Percentiles rank a stretch among this genome's conserved stretches.
Evolutionary conservation across 2,888 invertebrate genomes (phyloP).

Genomic region (Tryphoninae sp.): DNA sequence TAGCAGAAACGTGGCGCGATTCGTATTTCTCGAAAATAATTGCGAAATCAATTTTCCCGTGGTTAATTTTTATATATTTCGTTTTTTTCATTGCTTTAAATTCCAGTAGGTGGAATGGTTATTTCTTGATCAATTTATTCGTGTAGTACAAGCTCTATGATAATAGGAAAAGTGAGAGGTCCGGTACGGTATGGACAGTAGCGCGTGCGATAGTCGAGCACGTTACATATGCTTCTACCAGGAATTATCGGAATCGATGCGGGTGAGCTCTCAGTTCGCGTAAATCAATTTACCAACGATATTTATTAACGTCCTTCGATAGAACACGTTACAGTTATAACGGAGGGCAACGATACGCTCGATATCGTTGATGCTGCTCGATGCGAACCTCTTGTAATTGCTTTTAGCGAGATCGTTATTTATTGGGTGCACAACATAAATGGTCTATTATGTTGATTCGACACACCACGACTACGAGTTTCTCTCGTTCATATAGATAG

Average conservation of each 20-base stretch:
- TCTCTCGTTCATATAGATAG: constrained; percentile 22
- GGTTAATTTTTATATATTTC: background rate
- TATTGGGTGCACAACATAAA: constrained; percentile 65
- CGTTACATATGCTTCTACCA: constrained; percentile 28
- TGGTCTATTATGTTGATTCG: constrained; percentile 65
- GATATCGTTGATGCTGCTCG: constrained; percentile 38
- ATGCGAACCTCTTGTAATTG: constrained; percentile 59
- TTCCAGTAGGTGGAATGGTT: background rate
- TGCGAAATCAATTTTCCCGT: background rate
- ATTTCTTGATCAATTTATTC: constrained; percentile 1
- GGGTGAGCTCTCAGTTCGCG: constrained; percentile 48
- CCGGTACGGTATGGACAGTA: constrained; percentile 12
- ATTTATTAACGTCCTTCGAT: constrained; percentile 41
- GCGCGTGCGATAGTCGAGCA: constrained; percentile 12
- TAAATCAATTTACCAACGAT: constrained; percentile 67
- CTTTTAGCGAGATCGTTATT: constrained; percentile 63
- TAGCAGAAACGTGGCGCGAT: background rate
- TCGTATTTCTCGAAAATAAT: background rate
- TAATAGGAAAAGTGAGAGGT: constrained; percentile 22
- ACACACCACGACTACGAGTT: constrained; percentile 54
- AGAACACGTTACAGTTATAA: constrained; percentile 44
- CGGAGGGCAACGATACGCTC: constrained; percentile 11
- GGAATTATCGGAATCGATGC: constrained; percentile 50
- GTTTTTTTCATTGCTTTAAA: background rate
- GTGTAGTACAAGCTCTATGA: constrained; percentile 2